Evolutionary conservation across 2,888 invertebrate genomes (phyloP).

Genomic region (Plagodis dolabraria): DNA sequence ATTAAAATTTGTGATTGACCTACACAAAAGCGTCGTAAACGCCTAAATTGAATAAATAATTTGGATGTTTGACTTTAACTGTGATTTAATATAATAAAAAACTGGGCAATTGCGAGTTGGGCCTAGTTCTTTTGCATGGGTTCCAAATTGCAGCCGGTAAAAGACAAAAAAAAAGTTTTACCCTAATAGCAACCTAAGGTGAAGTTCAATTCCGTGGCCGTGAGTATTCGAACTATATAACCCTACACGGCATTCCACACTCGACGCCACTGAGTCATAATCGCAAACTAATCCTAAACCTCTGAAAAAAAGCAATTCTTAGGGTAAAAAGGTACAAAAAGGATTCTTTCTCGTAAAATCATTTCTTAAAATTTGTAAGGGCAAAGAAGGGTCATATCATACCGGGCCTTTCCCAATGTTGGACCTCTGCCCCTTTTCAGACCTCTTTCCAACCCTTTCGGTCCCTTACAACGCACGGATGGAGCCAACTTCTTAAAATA

Average conservation of each 20-base stretch:
- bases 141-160: too few relatives aligned
- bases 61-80: too few relatives aligned
- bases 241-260: neutral
- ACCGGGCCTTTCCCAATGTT: conserved; percentile 5
- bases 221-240: too few relatives aligned
- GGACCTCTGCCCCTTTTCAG: conserved; percentile 3
- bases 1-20: too few relatives aligned
- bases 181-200: too few relatives aligned
- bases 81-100: too few relatives aligned
- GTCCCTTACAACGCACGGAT: conserved; percentile 27
- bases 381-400: conserved; percentile 12
- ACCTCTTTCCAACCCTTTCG: conserved; percentile 4
- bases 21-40: too few relatives aligned
- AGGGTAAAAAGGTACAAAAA: conserved; percentile 2
- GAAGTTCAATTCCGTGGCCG: too few relatives aligned
- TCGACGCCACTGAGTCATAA: neutral
- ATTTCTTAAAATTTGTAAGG: conserved; percentile 31
- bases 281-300: neutral
- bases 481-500: conserved; percentile 26
- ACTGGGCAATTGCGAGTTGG: too few relatives aligned
- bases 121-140: too few relatives aligned
- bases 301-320: conserved; percentile 8
- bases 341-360: conserved; percentile 23
- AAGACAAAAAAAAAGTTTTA: too few relatives aligned
- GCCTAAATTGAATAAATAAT: too few relatives aligned